phyloP scores from a whole-genome alignment of 2,113 vertebrate species.

The Percopsis transmontana region DNA sequence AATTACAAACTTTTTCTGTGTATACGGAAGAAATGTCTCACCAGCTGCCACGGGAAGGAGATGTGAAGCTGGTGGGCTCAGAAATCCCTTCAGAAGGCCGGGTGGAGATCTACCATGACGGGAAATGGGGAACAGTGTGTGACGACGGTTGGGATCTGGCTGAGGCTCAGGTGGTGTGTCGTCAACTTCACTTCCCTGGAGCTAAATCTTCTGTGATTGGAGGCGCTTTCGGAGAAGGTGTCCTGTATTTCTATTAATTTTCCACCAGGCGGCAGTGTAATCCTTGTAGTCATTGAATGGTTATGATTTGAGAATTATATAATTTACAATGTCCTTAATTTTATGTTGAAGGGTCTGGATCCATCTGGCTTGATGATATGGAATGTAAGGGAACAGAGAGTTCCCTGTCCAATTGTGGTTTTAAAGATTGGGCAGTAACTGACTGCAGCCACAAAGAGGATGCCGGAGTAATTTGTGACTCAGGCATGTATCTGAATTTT shows the following conservation, averaged over 20 bases:
- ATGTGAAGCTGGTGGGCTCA: constrained; percentile 59
- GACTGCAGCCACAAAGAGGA: constrained; percentile 78
- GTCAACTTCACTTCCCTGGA: constrained; percentile 71
- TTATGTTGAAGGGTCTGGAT: constrained; percentile 54
- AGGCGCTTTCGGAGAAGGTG: constrained; percentile 72
- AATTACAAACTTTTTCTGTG: background rate
- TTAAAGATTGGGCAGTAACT: constrained; percentile 71
- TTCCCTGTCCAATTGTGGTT: constrained; percentile 67
- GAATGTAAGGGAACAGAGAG: constrained; percentile 74
- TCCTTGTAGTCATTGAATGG: background rate
- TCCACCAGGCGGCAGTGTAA: constrained; percentile 52
- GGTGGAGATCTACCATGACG: constrained; percentile 81
- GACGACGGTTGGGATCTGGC: constrained; percentile 78
- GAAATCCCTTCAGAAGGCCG: constrained; percentile 61
- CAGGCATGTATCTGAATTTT: constrained; percentile 29
- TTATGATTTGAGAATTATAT: background rate
- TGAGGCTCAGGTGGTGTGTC: constrained; percentile 80
- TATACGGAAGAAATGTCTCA: background rate
- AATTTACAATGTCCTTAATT: background rate
- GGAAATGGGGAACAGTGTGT: constrained; percentile 83
- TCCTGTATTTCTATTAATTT: background rate
- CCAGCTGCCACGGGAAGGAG: constrained; percentile 35
- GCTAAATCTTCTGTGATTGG: constrained; percentile 61
- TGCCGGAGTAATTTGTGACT: constrained; percentile 73
- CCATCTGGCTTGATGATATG: constrained; percentile 80